Conservation (phyloP, 2,888 invertebrate genomes). For the Capitulum mitella region DNA sequence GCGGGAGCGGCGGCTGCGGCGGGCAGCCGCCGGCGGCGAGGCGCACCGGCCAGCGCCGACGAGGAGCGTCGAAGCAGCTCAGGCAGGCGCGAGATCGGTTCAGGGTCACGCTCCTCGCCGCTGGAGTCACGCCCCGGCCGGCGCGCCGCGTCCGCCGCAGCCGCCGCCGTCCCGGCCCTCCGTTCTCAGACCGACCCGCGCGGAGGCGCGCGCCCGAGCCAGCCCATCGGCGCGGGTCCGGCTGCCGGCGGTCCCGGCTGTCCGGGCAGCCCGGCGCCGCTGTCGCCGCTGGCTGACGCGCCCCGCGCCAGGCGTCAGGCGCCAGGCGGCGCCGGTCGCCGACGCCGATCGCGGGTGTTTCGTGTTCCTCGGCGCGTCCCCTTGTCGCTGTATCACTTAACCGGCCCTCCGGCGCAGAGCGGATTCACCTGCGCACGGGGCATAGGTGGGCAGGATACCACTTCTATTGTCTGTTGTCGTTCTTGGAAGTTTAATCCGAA, state of each 20-base stretch:
- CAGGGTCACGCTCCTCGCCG: conserved; percentile 10
- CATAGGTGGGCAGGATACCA: too few relatives aligned
- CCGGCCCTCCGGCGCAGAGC: too few relatives aligned
- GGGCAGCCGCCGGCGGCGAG: background rate
- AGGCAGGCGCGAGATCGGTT: conserved; percentile 9
- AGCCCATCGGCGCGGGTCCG: background rate
- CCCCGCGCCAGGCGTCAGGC: background rate
- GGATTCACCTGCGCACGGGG: too few relatives aligned
- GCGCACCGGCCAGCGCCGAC: conserved; percentile 1
- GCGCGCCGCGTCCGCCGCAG: background rate
- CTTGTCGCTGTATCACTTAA: too few relatives aligned
- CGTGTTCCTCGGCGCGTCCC: too few relatives aligned
- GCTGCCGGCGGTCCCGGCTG: background rate
- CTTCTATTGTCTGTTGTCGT: background rate
- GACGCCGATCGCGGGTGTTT: background rate
- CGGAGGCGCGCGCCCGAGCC: background rate
- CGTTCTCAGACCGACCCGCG: background rate
- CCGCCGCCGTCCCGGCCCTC: background rate
- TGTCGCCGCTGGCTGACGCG: background rate
- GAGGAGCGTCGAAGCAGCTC: conserved; percentile 3
- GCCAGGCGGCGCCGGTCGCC: background rate
- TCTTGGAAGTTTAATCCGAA: background rate
- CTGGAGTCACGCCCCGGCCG: background rate
- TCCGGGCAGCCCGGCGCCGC: background rate
- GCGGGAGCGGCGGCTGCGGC: background rate